Conservation (phyloP, 2,113 vertebrate species). For the Mormoops blainvillei region DNA sequence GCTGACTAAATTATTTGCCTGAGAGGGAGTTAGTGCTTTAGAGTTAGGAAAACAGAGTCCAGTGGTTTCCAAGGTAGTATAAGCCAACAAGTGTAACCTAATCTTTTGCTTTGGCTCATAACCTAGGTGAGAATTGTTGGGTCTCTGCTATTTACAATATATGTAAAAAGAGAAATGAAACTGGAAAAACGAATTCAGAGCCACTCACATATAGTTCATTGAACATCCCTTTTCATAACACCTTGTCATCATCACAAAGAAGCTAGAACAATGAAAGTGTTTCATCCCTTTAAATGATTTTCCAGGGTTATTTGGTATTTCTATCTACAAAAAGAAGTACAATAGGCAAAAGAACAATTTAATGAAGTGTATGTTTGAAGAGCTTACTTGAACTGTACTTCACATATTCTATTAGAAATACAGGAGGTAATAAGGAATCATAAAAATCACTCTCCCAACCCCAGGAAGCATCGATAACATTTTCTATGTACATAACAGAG, state of each 20-base stretch:
- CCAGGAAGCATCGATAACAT: neutral
- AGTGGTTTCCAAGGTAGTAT: conserved; percentile 74
- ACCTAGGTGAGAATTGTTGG: conserved; percentile 46
- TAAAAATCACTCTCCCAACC: neutral
- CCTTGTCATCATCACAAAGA: neutral
- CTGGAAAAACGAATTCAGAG: conserved; percentile 43
- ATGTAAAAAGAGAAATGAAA: conserved; percentile 2
- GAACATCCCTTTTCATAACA: conserved; percentile 23
- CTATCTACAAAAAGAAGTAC: neutral
- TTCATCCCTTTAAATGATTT: conserved; percentile 23
- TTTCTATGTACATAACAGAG: neutral
- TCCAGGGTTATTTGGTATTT: neutral
- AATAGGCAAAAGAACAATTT: neutral
- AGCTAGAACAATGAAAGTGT: conserved; percentile 1
- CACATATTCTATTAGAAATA: neutral
- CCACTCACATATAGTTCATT: neutral
- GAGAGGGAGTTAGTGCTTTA: conserved; percentile 52
- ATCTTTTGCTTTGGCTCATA: conserved; percentile 65
- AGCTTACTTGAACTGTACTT: neutral
- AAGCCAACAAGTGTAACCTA: conserved; percentile 75
- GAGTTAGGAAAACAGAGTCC: conserved; percentile 62
- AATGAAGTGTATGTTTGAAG: neutral
- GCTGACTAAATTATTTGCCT: conserved; percentile 36
- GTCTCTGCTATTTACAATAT: conserved; percentile 17
- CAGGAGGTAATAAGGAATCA: neutral